A percentile compares a stretch with the other conserved stretches of the same genome.
phyloP scores from a whole-genome alignment of 1,140 invertebrate species.

The Drosophila nannoptera region DNA sequence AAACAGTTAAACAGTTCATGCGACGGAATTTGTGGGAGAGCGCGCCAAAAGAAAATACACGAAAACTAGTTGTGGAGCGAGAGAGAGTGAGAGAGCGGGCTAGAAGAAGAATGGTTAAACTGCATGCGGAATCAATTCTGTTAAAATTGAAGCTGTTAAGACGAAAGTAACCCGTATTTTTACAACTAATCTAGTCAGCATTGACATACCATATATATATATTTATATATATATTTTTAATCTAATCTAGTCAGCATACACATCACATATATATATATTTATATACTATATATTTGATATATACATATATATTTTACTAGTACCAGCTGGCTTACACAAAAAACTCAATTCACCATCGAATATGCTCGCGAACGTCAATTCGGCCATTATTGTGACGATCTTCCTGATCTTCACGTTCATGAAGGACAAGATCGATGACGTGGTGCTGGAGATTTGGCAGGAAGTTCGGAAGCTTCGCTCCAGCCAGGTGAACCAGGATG shows the following conservation, averaged over 20 bases:
- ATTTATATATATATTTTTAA: no score
- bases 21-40: slow-evolving; percentile 14
- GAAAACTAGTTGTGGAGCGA: neutral
- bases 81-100: neutral
- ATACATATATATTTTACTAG: no score
- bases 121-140: slow-evolving; percentile 4
- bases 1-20: neutral
- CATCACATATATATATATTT: no score
- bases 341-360: neutral
- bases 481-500: neutral
- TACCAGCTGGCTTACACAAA: neutral
- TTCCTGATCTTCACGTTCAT: neutral
- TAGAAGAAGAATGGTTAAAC: neutral
- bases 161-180: no score
- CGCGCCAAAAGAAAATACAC: neutral
- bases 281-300: no score
- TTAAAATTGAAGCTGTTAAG: no score
- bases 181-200: no score
- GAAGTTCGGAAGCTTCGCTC: neutral
- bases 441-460: neutral
- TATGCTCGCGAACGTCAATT: neutral
- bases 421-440: neutral
- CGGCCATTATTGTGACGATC: neutral
- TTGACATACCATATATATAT: no score
- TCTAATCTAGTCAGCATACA: no score